Base-by-base conservation (phyloP, 2,888 invertebrate species). In the Plemyria rubiginata region DNA sequence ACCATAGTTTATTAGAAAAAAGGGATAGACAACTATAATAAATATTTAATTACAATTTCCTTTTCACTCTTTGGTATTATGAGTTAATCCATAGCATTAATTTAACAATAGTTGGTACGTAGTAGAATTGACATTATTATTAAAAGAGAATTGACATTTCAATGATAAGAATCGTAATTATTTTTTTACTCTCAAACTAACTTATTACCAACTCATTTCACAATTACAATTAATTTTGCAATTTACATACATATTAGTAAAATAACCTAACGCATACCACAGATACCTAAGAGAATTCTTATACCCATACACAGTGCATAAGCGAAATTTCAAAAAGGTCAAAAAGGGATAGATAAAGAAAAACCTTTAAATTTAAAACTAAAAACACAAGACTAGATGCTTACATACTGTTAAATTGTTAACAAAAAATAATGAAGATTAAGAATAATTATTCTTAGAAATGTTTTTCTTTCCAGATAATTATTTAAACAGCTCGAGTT, bases 1-100 rank as follows among this genome's bases (percentile, higher is more conserved):
- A 80, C 81, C 77, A 80, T 80, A 79, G 78, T 79, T 77, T 80
- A 77, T 77, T 85, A 82, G 84, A 70, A 87, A 88, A 85, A 79
- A 72, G 78, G 83, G 83, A 87, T 80, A 83, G 75, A 80, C 81
- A 83, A 77, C 76, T 82, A 82, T 76, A 74, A 78, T 80, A 73
- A 77, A 75, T 78, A 75, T 72, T 76, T 65, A 60, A 66, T 67
- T 67, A 60, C 70, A 77, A 76, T 76, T 70, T 71, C 67, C 72
- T 54, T 71, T 65, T 70, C 72, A 76, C 73, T 77, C 69, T 70
- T 73, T 70, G 70, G 74, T 80, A 72, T 64, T 79, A 79, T 80
- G 84, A 84, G 73, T 77, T 70, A 55, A 60, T 65, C 59, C 64
- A 63, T 64, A 68, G 61, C 57, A 64, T 65, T 56, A 65, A 60